Conservation (phyloP, 2,797 vertebrate genomes). For the Gallinago nigripennis region DNA sequence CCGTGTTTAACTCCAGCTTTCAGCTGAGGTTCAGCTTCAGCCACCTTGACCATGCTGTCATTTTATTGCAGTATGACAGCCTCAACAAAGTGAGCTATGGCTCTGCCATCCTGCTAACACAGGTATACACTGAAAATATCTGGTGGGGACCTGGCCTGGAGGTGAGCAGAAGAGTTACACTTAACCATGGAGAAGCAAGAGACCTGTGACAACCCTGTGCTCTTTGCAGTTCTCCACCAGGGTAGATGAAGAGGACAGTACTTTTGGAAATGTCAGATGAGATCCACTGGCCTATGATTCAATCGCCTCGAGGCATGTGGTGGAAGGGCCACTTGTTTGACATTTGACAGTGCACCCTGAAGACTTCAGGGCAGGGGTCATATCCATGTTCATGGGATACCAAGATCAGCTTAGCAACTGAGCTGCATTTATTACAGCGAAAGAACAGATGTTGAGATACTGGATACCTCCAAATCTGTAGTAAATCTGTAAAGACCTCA, state of each 20-base stretch:
- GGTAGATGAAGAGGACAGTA: neutral
- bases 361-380: neutral
- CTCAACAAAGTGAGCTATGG: neutral
- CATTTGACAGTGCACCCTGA: neutral
- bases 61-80: neutral
- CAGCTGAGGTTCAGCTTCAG: neutral
- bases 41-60: neutral
- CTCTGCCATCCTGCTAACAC: neutral
- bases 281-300: neutral
- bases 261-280: neutral
- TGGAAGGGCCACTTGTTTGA: neutral
- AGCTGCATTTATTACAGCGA: neutral
- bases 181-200: neutral
- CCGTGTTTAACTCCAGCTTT: neutral
- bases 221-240: neutral
- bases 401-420: neutral
- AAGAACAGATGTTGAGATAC: neutral
- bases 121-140: neutral
- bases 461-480: neutral
- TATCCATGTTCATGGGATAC: neutral
- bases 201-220: neutral
- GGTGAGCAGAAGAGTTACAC: neutral
- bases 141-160: neutral
- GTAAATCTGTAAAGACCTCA: neutral
- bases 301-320: neutral